A percentile compares a stretch with the other conserved stretches of the same genome.
These are phyloP conservation scores for Enteromius viviparus DNA, from an alignment of 2,797 vertebrate genomes.

Conservation along the genomic window DNA sequence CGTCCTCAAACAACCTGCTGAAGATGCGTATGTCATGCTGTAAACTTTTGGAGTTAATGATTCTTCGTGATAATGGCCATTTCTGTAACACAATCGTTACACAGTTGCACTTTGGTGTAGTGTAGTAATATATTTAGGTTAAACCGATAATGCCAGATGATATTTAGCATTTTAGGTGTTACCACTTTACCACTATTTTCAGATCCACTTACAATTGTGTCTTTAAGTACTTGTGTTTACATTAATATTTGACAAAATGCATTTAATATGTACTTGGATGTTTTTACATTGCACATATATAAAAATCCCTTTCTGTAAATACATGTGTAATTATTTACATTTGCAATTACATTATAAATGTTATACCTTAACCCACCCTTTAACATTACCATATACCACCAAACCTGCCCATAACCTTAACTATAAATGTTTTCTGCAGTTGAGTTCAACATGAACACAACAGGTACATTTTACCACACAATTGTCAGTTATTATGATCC, in stretches of 20 bases:
- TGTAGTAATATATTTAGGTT: not conserved
- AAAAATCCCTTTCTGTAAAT: not conserved
- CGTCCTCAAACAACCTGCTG: slow-evolving; percentile 46
- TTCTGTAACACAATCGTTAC: not conserved
- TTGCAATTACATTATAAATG: not conserved
- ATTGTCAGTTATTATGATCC: not conserved
- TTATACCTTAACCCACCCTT: not conserved
- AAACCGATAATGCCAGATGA: not conserved
- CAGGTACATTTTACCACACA: not conserved
- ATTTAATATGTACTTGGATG: not conserved
- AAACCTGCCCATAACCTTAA: not conserved
- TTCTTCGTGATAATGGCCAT: not conserved
- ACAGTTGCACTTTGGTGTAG: not conserved
- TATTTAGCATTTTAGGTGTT: not conserved
- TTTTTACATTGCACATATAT: not conserved
- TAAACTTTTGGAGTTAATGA: not conserved
- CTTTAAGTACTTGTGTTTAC: not conserved
- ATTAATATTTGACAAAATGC: not conserved
- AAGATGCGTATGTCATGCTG: slow-evolving; percentile 9
- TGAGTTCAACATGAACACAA: not conserved
- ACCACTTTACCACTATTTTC: not conserved
- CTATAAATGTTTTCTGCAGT: not conserved
- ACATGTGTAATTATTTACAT: not conserved
- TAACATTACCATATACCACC: not conserved
- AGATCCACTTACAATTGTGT: not conserved